Percentiles rank a stretch among this genome's conserved stretches.
Conservation (phyloP, 2,797 vertebrate genomes). For the Ctenopoma kingsleyae region DNA sequence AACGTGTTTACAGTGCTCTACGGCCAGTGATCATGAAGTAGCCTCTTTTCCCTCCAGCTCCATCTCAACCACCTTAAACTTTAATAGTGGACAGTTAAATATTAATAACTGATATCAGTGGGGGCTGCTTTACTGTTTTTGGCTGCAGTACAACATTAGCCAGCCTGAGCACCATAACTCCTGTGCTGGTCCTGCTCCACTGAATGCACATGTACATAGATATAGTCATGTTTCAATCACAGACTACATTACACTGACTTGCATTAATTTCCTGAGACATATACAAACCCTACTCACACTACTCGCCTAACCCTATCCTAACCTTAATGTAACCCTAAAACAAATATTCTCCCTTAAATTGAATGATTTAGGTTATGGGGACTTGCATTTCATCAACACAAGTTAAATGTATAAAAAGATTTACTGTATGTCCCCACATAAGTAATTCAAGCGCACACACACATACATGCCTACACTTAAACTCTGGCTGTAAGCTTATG, state of each 20-base stretch:
- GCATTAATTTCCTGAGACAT: neutral
- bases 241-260: neutral
- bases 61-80: slow-evolving; percentile 82
- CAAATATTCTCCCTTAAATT: too few relatives aligned
- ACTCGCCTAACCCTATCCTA: neutral
- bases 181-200: slow-evolving; percentile 72
- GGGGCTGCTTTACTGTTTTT: slow-evolving; percentile 84
- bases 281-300: neutral
- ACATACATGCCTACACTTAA: slow-evolving; percentile 39
- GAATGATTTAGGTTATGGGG: too few relatives aligned
- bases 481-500: neutral
- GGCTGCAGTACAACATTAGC: slow-evolving; percentile 77
- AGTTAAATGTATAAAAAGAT: neutral
- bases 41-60: slow-evolving; percentile 65
- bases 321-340: neutral
- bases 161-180: slow-evolving; percentile 72
- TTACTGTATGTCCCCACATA: neutral
- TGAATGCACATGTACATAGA: slow-evolving; percentile 37
- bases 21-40: slow-evolving; percentile 75
- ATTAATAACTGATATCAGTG: slow-evolving; percentile 87
- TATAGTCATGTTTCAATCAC: neutral
- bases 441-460: slow-evolving; percentile 15
- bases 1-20: slow-evolving; percentile 74
- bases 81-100: slow-evolving; percentile 86
- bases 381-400: neutral